phyloP scores from a whole-genome alignment of 2,888 invertebrate species.

The Rugalucina vietnamica region DNA sequence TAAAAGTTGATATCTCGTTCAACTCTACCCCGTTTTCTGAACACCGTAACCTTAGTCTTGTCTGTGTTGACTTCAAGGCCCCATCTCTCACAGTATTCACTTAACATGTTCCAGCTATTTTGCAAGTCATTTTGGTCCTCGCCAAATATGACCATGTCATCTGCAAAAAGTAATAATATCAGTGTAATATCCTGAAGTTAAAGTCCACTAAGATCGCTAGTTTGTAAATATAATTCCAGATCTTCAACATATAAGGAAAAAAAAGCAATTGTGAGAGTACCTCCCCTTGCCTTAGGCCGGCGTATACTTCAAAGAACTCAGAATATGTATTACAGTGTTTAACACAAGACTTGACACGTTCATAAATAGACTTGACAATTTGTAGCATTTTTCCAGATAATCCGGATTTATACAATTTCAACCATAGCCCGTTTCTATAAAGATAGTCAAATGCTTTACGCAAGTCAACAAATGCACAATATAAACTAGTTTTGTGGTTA shows the following conservation, averaged over 20 bases:
- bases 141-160: not conserved
- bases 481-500: slow-evolving; percentile 7
- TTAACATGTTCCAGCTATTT: not conserved
- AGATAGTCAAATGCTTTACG: slow-evolving; percentile 43
- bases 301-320: not conserved
- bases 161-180: not conserved
- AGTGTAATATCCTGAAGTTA: not conserved
- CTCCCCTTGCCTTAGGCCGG: slow-evolving; percentile 19
- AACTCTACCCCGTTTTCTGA: not conserved
- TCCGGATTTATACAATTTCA: slow-evolving; percentile 27
- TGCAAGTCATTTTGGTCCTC: slow-evolving; percentile 3
- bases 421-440: slow-evolving; percentile 27
- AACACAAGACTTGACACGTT: not conserved
- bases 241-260: not conserved
- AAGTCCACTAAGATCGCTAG: not conserved
- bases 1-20: not conserved
- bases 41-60: not conserved
- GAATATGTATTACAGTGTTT: not conserved
- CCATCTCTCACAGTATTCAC: not conserved
- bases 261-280: not conserved
- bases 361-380: slow-evolving; percentile 1
- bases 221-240: not conserved
- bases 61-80: not conserved
- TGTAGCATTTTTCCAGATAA: slow-evolving; percentile 38
- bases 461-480: slow-evolving; percentile 41